Conservation (phyloP, 2,888 invertebrate species). For the Eristalis arbustorum region DNA sequence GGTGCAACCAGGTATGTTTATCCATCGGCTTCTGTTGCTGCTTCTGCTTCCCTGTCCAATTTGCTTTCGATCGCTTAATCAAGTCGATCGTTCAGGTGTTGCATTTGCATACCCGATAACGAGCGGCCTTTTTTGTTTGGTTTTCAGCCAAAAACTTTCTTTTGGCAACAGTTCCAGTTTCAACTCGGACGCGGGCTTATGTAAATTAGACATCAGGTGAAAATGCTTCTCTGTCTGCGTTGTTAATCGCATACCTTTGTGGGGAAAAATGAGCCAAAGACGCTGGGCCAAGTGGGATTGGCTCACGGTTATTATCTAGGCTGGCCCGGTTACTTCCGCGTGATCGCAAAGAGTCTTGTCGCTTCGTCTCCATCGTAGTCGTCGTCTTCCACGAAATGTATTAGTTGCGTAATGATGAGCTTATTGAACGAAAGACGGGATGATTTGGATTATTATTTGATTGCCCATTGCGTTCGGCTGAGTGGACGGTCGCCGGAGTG, state of each 20-base stretch:
- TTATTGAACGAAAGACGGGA: not conserved
- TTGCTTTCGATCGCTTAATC: not conserved
- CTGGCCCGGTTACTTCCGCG: not conserved
- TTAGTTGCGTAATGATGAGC: not conserved
- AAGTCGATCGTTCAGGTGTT: not conserved
- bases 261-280: not conserved
- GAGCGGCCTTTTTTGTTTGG: not conserved
- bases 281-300: not conserved
- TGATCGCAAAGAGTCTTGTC: not conserved
- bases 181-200: not conserved
- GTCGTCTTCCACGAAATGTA: not conserved
- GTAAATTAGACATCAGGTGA: constrained; percentile 48
- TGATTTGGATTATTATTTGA: not conserved
- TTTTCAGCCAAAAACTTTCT: constrained; percentile 50
- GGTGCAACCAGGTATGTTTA: not conserved
- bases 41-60: not conserved
- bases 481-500: not conserved
- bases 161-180: constrained; percentile 48
- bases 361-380: not conserved
- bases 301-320: not conserved
- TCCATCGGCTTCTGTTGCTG: not conserved
- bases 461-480: not conserved
- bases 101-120: constrained; percentile 24
- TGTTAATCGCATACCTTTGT: constrained; percentile 11
- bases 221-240: constrained; percentile 20